Conservation (phyloP, 2,888 invertebrate species). For the Isoperla grammatica region DNA sequence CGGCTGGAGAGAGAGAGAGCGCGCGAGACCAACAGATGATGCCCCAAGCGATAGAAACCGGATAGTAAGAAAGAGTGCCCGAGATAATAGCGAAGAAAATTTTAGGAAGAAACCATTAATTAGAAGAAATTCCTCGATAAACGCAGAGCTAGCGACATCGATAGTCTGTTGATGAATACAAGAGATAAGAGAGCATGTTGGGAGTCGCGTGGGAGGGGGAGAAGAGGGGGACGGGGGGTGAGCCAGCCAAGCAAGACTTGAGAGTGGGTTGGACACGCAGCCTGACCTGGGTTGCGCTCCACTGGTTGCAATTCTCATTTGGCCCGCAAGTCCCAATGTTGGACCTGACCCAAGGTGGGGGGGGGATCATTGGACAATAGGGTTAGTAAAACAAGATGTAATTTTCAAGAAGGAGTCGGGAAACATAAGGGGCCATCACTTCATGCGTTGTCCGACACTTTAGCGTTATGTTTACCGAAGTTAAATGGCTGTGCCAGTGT, state of each 20-base stretch:
- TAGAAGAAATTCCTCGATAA: constrained; percentile 18
- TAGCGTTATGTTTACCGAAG: too few relatives aligned
- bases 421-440: too few relatives aligned
- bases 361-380: constrained; percentile 13
- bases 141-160: constrained; percentile 12
- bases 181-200: neutral
- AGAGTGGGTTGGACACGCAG: constrained; percentile 10
- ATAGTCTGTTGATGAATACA: constrained; percentile 13
- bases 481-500: too few relatives aligned
- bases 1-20: neutral
- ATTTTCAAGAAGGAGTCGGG: neutral
- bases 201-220: neutral
- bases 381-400: constrained; percentile 15
- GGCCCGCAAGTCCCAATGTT: constrained; percentile 13
- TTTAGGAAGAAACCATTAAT: constrained; percentile 17
- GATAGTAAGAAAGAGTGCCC: constrained; percentile 17
- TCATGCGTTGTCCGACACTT: too few relatives aligned
- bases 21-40: constrained; percentile 13
- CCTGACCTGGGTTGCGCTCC: constrained; percentile 6
- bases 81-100: constrained; percentile 18
- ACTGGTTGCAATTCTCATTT: constrained; percentile 22
- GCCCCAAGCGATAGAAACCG: constrained; percentile 16
- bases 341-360: constrained; percentile 17
- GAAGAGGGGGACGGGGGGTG: neutral
- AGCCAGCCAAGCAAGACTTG: constrained; percentile 14